Evolutionary conservation across 2,888 invertebrate species (phyloP), one percentile per base, ranked within the genome.

Genomic region (Aricia artaxerxes): DNA sequence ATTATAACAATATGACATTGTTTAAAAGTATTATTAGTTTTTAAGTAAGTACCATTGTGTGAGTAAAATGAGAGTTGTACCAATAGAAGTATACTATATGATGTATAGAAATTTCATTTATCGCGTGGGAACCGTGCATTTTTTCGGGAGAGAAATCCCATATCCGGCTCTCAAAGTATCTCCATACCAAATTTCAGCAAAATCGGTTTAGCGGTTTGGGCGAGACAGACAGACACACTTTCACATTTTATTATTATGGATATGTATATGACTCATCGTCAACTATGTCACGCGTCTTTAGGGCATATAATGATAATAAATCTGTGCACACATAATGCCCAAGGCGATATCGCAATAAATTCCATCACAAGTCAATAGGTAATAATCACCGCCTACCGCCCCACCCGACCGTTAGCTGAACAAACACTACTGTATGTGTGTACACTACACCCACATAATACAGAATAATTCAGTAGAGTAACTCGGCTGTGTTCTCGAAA

Each of bases 321-420:
- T 64, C 31, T 64, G 64, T 64, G 64, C 31, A 64, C 64, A 64
- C 11, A 64, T 31, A 31, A 64, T 31, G 11, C 11, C 64, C 31
- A 9, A 64, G 64, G 64, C 31, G 31, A 64, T 31, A 64, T 64
- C 64, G 64, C 64, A 64, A 31, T 61, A 61, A 24, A 61, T 61
- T 24, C 61, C 24, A 24, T 24, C 61, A 1, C 31, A 24, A 64
- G 64, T 64, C 13, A 40, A 72, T 64, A 72, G 9, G n/a, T 40
- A 73, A 73, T 73, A 40, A 38, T 73, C 35, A 9, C 73, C 73
- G 73, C 73, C 73, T 73, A 73, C 73, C 40, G 73, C 73, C 73
- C 35, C 73, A 40, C 73, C 73, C 73, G 73, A 73, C 73, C 40
- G 73, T 73, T 73, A 40, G 38, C 35, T 73, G 40, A 64, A 64